Evolutionary conservation across 2,113 vertebrate genomes (phyloP), one percentile per base, ranked within the genome.

Genomic region (Gymnarchus niloticus): DNA sequence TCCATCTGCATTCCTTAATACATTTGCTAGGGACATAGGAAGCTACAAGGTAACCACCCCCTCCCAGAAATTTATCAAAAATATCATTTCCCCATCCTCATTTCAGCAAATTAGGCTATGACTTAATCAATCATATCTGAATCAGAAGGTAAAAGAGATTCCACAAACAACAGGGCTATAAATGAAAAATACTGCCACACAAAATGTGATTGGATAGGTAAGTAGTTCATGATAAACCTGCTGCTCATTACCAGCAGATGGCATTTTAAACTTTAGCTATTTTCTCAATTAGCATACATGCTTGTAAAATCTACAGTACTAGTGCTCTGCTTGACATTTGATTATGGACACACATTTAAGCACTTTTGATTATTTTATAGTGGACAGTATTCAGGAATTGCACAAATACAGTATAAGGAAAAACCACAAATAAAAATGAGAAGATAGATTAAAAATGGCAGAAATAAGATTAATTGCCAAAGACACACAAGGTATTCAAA

Each of bases 1-100:
- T 88, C 89, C 90, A 86, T 84, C 46, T 25, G 65, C 25, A 82
- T 25, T 41, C 61, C 41, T 37, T 73, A 37, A 73, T 73, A 21
- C 33, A 0, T 41, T 33, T 37, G 65, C 65, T 73, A 73, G 33
- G n/a, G n/a, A n/a, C n/a, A n/a, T n/a, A n/a, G n/a, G n/a, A n/a
- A n/a, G n/a, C n/a, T n/a, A n/a, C n/a, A n/a, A n/a, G n/a, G n/a
- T n/a, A n/a, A n/a, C n/a, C n/a, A n/a, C n/a, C n/a, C n/a, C n/a
- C n/a, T n/a, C n/a, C n/a, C n/a, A n/a, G n/a, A n/a, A n/a, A n/a
- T n/a, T n/a, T n/a, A n/a, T n/a, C n/a, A n/a, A n/a, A n/a, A n/a
- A n/a, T n/a, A n/a, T n/a, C n/a, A n/a, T n/a, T n/a, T n/a, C n/a
- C n/a, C n/a, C n/a, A n/a, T n/a, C n/a, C n/a, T n/a, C n/a, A n/a